A percentile compares a stretch with the other conserved stretches of the same genome.
Evolutionary conservation across 2,888 invertebrate species (phyloP).

Genomic region (Drosophila incognita): DNA sequence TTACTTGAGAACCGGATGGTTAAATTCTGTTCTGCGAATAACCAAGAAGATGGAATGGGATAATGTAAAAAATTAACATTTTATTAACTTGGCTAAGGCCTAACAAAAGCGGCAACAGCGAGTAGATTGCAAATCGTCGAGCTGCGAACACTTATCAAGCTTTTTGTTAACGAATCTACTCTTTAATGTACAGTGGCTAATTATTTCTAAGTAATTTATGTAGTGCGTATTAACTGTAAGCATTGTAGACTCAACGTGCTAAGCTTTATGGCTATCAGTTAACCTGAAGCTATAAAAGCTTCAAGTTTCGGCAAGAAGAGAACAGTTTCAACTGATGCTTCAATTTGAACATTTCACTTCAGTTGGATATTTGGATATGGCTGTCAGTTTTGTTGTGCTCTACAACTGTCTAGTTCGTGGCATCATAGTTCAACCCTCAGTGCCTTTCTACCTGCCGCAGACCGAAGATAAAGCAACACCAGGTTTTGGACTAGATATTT

Average conservation of each 20-base stretch:
- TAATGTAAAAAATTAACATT: constrained; percentile 10
- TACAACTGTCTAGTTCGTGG: constrained; percentile 43
- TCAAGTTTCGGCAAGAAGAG: neutral
- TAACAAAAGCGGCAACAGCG: constrained; percentile 4
- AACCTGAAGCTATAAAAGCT: constrained; percentile 28
- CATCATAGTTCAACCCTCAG: constrained; percentile 13
- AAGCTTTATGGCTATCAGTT: constrained; percentile 14
- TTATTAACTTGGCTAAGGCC: constrained; percentile 5
- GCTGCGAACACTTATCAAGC: constrained; percentile 2
- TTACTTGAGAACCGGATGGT: constrained; percentile 2
- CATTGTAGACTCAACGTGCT: neutral
- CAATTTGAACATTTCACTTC: constrained; percentile 1
- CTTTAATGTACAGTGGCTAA: constrained; percentile 24
- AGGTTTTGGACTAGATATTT: neutral
- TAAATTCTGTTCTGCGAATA: neutral
- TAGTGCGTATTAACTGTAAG: constrained; percentile 19
- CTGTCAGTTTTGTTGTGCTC: constrained; percentile 30
- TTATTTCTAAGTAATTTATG: constrained; percentile 30
- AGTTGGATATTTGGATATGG: constrained; percentile 16
- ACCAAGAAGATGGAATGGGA: constrained; percentile 6
- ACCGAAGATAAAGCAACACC: neutral
- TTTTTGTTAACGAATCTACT: constrained; percentile 5
- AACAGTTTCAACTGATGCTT: constrained; percentile 24
- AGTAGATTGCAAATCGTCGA: constrained; percentile 4
- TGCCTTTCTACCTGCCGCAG: neutral